Evolutionary conservation across 1,140 invertebrate genomes (phyloP).

Genomic region (Drosophila azteca): DNA sequence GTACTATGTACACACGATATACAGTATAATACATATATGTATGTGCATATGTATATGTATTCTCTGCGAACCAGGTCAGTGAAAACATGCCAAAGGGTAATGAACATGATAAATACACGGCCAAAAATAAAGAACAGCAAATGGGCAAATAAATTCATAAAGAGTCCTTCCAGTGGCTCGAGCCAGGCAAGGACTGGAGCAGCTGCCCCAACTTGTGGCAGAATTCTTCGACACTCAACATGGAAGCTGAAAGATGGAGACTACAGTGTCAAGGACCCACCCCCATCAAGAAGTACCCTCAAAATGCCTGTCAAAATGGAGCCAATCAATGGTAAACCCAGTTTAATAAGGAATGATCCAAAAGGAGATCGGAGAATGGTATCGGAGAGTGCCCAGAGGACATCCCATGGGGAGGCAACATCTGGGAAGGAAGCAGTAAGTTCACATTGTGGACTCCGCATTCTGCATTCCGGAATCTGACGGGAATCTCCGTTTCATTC

Average conservation of each 20-base stretch:
- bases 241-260: too few species aligned
- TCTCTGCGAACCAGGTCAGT: slow-evolving; percentile 40
- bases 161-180: slow-evolving; percentile 2
- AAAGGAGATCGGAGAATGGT: too few species aligned
- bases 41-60: slow-evolving; percentile 8
- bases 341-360: too few species aligned
- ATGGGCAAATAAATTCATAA: slow-evolving; percentile 30
- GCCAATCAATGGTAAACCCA: too few species aligned
- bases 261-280: too few species aligned
- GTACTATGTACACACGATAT: not conserved
- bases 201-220: too few species aligned
- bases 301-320: too few species aligned
- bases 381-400: not conserved
- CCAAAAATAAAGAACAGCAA: slow-evolving; percentile 2
- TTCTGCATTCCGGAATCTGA: slow-evolving; percentile 13
- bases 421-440: slow-evolving; percentile 3
- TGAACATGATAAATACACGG: slow-evolving; percentile 47
- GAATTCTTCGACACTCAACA: too few species aligned
- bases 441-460: too few species aligned
- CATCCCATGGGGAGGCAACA: not conserved
- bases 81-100: slow-evolving; percentile 48
- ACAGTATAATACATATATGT: not conserved
- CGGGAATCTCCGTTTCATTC: slow-evolving; percentile 34
- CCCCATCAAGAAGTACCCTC: too few species aligned
- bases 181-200: not conserved